These are phyloP conservation scores for Progne subis DNA, from an alignment of 2,113 vertebrate species.

Conservation along the genomic window DNA sequence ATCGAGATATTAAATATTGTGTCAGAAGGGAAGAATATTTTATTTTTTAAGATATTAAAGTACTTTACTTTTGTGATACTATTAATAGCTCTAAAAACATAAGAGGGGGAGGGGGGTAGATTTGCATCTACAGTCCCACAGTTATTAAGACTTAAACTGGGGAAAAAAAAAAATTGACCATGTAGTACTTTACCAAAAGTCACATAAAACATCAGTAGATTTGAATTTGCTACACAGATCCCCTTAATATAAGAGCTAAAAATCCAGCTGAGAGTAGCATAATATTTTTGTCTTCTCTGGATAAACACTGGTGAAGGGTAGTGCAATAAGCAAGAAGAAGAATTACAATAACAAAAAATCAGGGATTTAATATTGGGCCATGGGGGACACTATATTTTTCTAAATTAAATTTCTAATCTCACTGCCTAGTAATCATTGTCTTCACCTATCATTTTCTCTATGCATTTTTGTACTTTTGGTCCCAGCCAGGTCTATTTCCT, in stretches of 20 bases:
- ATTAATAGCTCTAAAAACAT: background rate
- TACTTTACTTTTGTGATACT: background rate
- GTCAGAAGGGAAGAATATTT: background rate
- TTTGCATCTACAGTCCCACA: background rate
- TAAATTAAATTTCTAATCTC: background rate
- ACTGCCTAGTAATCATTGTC: background rate
- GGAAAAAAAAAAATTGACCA: background rate
- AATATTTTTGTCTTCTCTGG: background rate
- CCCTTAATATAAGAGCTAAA: background rate
- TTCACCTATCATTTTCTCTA: background rate
- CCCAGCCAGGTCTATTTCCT: background rate
- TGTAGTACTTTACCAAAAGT: background rate
- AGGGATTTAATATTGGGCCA: background rate
- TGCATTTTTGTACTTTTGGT: background rate
- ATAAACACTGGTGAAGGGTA: background rate
- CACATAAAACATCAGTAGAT: background rate
- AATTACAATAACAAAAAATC: background rate
- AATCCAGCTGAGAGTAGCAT: background rate
- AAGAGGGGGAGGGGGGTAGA: accelerated
- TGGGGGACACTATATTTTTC: background rate
- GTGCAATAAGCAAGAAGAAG: background rate
- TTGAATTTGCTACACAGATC: background rate
- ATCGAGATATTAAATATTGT: background rate
- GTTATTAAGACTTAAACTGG: background rate
- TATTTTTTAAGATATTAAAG: background rate